A percentile compares a stretch with the other conserved stretches of the same genome.
These are phyloP conservation scores for Pavo muticus DNA, from an alignment of 2,113 vertebrate genomes.

Conservation along the genomic window DNA sequence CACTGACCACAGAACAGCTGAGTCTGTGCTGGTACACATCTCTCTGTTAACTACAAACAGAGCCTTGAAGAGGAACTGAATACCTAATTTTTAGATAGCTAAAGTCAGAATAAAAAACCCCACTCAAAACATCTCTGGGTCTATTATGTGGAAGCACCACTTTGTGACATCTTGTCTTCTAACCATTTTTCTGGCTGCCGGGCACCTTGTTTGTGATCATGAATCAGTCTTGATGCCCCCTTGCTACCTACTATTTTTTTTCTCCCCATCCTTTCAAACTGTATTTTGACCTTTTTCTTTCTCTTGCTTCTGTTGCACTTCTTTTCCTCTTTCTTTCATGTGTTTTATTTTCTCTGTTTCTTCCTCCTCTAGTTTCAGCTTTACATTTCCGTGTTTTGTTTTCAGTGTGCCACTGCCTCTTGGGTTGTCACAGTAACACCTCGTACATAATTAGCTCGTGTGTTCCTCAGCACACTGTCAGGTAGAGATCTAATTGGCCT, in stretches of 20 bases:
- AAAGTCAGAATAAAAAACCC: not conserved
- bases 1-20: accelerated
- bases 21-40: not conserved
- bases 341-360: not conserved
- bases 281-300: constrained; percentile 1
- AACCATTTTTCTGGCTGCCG: not conserved
- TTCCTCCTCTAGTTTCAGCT: not conserved
- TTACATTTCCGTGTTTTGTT: not conserved
- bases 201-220: not conserved
- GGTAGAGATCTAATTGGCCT: not conserved
- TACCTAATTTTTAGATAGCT: not conserved
- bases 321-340: not conserved
- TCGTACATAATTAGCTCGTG: not conserved
- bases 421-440: constrained; percentile 51
- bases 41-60: not conserved
- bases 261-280: not conserved
- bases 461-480: accelerated
- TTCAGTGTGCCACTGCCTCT: not conserved
- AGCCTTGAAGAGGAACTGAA: not conserved
- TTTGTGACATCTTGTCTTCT: not conserved
- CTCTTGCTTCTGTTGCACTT: not conserved
- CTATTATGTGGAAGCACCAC: not conserved
- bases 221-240: not conserved
- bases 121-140: not conserved
- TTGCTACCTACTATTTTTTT: not conserved